Percentiles rank a stretch among this genome's conserved stretches.
phyloP scores from a whole-genome alignment of 30 jellyfish, hydroid and myxozoan genomes.

The Morbakka virulenta region DNA sequence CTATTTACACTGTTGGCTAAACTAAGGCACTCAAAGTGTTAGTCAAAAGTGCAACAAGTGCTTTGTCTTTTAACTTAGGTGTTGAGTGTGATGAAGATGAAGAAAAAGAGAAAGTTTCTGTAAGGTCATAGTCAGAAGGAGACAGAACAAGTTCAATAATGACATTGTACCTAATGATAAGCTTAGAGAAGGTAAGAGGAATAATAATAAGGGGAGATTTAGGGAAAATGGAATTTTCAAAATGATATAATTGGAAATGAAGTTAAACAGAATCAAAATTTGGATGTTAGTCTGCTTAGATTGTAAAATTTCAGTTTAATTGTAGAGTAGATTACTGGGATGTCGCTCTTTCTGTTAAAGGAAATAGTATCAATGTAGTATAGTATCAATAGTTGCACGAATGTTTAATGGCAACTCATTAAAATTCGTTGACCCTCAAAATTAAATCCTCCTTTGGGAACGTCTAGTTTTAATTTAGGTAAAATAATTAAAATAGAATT shows the following conservation, averaged over 20 bases:
- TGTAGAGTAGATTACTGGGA: neutral
- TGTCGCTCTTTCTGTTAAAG: neutral
- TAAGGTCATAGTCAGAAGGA: neutral
- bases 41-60: neutral
- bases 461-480: too few species aligned
- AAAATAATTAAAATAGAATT: too few species aligned
- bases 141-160: neutral
- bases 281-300: conserved; percentile 26
- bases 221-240: neutral
- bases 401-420: too few species aligned
- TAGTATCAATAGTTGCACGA: too few species aligned
- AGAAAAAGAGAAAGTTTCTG: neutral
- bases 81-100: neutral
- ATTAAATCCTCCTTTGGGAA: too few species aligned
- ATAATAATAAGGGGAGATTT: neutral
- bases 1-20: neutral
- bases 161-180: neutral
- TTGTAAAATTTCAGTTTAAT: neutral
- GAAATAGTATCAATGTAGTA: neutral
- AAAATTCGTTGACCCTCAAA: too few species aligned
- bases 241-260: conserved; percentile 7
- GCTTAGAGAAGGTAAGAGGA: neutral
- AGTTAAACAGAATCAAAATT: conserved; percentile 6
- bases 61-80: neutral
- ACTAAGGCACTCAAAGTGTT: neutral